These are phyloP conservation scores for Onchidella celtica DNA, from an alignment of 2,888 invertebrate genomes.

Conservation along the genomic window DNA sequence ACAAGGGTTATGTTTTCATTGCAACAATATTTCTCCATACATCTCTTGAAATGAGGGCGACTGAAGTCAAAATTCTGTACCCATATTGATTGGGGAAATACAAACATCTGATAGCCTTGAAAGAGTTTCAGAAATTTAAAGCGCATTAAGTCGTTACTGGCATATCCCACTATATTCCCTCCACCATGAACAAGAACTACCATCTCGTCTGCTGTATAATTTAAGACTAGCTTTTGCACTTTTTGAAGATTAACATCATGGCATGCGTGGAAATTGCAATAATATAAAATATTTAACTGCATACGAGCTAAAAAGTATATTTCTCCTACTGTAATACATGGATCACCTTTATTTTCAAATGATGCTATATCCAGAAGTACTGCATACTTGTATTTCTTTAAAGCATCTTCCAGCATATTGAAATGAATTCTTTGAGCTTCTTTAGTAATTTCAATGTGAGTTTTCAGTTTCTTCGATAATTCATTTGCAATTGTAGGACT, in stretches of 20 bases:
- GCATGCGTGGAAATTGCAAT: slow-evolving; percentile 33
- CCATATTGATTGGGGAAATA: slow-evolving; percentile 55
- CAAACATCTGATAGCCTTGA: slow-evolving; percentile 38
- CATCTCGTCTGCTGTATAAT: slow-evolving; percentile 34
- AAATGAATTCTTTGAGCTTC: slow-evolving; percentile 54
- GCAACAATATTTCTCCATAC: slow-evolving; percentile 34
- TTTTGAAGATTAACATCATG: background rate
- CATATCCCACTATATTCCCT: slow-evolving; percentile 53
- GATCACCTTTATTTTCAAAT: slow-evolving; percentile 58
- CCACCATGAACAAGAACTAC: slow-evolving; percentile 55
- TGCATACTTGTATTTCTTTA: slow-evolving; percentile 51
- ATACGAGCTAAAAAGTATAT: slow-evolving; percentile 38
- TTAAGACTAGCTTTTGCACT: background rate
- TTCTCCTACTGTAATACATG: slow-evolving; percentile 54
- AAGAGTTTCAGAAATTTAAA: slow-evolving; percentile 28
- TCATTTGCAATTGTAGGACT: slow-evolving; percentile 23
- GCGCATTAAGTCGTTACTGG: slow-evolving; percentile 17
- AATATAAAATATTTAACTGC: slow-evolving; percentile 42
- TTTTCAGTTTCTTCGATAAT: slow-evolving; percentile 46
- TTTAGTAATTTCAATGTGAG: too few species aligned
- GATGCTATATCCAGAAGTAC: slow-evolving; percentile 52
- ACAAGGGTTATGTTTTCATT: slow-evolving; percentile 49
- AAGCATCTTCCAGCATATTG: slow-evolving; percentile 39
- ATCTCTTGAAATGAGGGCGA: background rate
- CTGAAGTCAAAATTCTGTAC: background rate